These are phyloP conservation scores for Neogale vison DNA, from an alignment of 2,113 vertebrate species.

Conservation along the genomic window DNA sequence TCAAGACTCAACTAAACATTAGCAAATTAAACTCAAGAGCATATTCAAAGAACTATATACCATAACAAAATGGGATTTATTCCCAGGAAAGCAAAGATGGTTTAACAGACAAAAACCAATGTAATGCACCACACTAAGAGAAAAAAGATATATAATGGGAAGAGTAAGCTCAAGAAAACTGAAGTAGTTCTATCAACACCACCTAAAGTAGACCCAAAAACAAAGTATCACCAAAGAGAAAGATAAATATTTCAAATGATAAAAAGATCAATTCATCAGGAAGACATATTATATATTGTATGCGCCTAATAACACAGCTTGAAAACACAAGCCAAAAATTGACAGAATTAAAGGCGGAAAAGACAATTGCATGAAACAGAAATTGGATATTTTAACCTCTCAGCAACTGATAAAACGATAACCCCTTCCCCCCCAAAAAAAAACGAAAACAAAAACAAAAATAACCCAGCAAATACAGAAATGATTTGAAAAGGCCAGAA, in stretches of 20 bases:
- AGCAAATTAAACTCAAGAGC: no score
- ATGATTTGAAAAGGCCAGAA: not conserved
- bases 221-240: not conserved
- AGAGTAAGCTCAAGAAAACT: not conserved
- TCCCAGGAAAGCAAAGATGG: not conserved
- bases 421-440: no score
- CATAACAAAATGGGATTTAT: no score
- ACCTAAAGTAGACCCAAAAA: not conserved
- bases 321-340: conserved; percentile 16
- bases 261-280: not conserved
- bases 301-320: not conserved
- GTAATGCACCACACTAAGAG: not conserved
- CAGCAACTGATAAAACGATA: not conserved
- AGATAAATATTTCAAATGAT: not conserved
- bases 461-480: not conserved
- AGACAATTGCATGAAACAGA: not conserved
- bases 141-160: not conserved
- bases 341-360: not conserved
- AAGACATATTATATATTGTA: not conserved
- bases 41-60: no score
- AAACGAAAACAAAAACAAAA: no score
- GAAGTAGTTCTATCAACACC: not conserved
- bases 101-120: no score
- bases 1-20: no score
- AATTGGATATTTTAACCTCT: not conserved